A percentile compares a stretch with the other conserved stretches of the same genome.
These are phyloP conservation scores for Monopterus albus DNA, from an alignment of 2,113 vertebrate genomes.

Conservation along the genomic window DNA sequence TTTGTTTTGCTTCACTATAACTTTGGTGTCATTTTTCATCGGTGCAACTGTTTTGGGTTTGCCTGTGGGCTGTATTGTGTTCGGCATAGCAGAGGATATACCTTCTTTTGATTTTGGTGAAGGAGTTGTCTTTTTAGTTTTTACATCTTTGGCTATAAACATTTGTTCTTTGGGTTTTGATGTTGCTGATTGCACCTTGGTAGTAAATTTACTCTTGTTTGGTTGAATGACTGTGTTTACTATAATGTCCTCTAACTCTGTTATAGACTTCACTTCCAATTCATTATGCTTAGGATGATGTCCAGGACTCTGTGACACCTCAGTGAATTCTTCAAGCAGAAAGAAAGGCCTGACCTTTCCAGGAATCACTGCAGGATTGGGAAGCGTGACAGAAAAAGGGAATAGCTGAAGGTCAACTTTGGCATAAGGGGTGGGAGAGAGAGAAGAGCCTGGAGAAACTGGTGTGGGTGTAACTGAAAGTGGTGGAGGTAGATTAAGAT, in stretches of 20 bases:
- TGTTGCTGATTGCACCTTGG: neutral
- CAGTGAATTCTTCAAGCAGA: slow-evolving; percentile 23
- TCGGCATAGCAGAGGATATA: slow-evolving; percentile 13
- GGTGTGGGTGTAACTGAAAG: neutral
- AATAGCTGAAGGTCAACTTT: neutral
- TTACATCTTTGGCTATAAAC: slow-evolving; percentile 10
- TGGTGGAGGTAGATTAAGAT: slow-evolving; percentile 7
- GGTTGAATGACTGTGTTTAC: slow-evolving; percentile 5
- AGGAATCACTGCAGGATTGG: neutral
- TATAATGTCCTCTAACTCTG: slow-evolving; percentile 5
- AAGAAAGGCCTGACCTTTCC: slow-evolving; percentile 5
- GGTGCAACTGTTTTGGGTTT: neutral
- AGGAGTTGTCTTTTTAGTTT: neutral
- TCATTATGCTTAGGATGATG: slow-evolving; percentile 20
- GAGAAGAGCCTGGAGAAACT: neutral
- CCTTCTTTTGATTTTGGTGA: slow-evolving; percentile 10
- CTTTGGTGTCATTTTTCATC: slow-evolving; percentile 32
- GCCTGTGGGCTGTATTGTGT: neutral
- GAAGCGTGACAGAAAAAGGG: neutral
- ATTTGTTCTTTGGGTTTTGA: slow-evolving; percentile 17
- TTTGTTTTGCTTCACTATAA: slow-evolving; percentile 25
- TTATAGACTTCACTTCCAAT: slow-evolving; percentile 6
- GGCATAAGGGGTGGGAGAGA: neutral
- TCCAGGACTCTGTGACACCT: slow-evolving; percentile 24
- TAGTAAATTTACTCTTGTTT: slow-evolving; percentile 4